A percentile compares a stretch with the other conserved stretches of the same genome.
Evolutionary conservation across 1,140 invertebrate genomes (phyloP).

Genomic region (Tigriopus japonicus): DNA sequence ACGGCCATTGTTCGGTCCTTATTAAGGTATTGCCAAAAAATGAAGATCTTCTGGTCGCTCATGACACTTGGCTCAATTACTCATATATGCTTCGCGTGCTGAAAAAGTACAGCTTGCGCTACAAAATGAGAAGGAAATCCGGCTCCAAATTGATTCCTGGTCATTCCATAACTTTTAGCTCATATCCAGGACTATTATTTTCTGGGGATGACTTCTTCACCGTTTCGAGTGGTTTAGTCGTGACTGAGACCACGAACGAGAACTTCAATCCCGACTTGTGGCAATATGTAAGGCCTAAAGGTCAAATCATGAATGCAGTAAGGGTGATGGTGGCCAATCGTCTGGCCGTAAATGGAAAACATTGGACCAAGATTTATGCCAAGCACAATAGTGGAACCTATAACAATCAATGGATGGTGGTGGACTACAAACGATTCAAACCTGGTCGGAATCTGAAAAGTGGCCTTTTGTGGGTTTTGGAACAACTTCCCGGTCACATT

Average conservation of each 20-base stretch:
- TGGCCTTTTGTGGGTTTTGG: constrained; percentile 47
- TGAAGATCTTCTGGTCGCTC: neutral
- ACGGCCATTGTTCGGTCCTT: neutral
- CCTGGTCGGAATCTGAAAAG: constrained; percentile 23
- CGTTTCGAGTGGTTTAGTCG: constrained; percentile 36
- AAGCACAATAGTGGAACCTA: constrained; percentile 58
- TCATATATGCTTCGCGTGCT: neutral
- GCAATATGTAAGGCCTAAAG: constrained; percentile 33
- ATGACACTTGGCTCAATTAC: neutral
- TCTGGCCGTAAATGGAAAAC: constrained; percentile 42
- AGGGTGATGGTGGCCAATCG: constrained; percentile 65
- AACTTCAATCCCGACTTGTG: constrained; percentile 44
- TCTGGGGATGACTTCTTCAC: constrained; percentile 76
- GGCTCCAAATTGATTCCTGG: constrained; percentile 29
- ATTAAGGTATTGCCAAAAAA: neutral
- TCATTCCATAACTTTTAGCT: constrained; percentile 50
- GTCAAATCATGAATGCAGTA: constrained; percentile 49
- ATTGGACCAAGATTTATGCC: constrained; percentile 43
- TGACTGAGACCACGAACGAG: constrained; percentile 50
- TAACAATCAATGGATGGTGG: constrained; percentile 70
- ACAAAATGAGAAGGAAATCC: neutral
- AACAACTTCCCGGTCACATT: constrained; percentile 55
- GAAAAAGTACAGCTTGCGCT: neutral
- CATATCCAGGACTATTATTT: constrained; percentile 65
- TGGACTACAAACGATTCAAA: constrained; percentile 46